These are phyloP conservation scores for Megathymus violae DNA, from an alignment of 1,140 invertebrate species.

Conservation along the genomic window DNA sequence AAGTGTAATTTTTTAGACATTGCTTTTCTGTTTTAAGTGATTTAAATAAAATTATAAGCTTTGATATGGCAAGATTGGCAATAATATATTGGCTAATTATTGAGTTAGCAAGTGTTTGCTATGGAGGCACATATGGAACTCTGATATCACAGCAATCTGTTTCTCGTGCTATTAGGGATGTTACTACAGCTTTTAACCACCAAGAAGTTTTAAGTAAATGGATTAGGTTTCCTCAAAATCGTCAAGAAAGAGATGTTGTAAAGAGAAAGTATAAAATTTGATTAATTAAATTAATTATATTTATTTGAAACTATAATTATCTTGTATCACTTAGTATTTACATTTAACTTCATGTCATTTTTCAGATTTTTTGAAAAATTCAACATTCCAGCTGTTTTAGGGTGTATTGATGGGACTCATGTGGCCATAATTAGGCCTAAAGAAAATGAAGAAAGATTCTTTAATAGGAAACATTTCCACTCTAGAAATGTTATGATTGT, in stretches of 20 bases:
- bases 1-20: too few relatives aligned
- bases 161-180: not conserved
- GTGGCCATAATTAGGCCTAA: too few relatives aligned
- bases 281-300: too few relatives aligned
- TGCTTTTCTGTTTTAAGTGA: too few relatives aligned
- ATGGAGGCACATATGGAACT: not conserved
- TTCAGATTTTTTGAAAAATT: conserved; percentile 40
- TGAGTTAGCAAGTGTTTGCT: too few relatives aligned
- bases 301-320: not conserved
- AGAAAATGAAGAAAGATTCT: conserved; percentile 43
- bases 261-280: not conserved
- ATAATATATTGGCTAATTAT: too few relatives aligned
- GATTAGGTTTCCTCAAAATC: not conserved
- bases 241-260: not conserved
- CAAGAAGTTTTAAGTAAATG: not conserved
- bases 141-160: conserved; percentile 3
- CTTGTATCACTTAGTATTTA: not conserved
- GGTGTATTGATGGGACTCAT: conserved; percentile 52
- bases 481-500: conserved; percentile 46
- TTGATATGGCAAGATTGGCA: too few relatives aligned
- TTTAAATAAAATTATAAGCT: too few relatives aligned
- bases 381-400: conserved; percentile 46
- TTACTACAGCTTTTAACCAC: not conserved
- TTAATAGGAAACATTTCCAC: conserved; percentile 45
- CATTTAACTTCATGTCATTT: too few relatives aligned